Evolutionary conservation across 30 jellyfish, hydroid and myxozoan genomes (phyloP).

Genomic region (Aurelia sp.): DNA sequence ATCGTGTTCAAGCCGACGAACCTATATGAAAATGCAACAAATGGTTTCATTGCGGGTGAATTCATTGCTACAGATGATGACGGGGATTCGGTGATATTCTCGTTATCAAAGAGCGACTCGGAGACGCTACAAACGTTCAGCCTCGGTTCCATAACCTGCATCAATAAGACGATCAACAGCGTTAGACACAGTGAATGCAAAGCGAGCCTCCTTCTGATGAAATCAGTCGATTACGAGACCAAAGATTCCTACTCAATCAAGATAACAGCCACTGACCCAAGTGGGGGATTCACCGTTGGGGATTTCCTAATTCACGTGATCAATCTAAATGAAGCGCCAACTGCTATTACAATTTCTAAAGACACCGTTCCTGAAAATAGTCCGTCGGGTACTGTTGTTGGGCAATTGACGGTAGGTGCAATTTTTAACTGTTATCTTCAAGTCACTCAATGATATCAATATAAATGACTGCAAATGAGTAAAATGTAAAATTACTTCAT

Average conservation of each 20-base stretch:
- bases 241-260: slow-evolving; percentile 37
- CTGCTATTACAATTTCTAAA: slow-evolving; percentile 43
- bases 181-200: slow-evolving; percentile 35
- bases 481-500: too few relatives aligned
- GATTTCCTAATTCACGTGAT: slow-evolving; percentile 37
- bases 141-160: slow-evolving; percentile 33
- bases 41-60: slow-evolving; percentile 65
- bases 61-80: slow-evolving; percentile 75
- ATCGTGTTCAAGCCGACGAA: slow-evolving; percentile 21
- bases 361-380: slow-evolving; percentile 50
- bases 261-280: slow-evolving; percentile 51
- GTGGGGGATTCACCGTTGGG: slow-evolving; percentile 37
- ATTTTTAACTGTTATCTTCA: background rate
- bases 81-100: slow-evolving; percentile 54
- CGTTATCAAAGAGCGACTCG: slow-evolving; percentile 47
- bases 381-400: slow-evolving; percentile 59
- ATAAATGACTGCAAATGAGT: too few relatives aligned
- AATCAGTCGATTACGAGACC: slow-evolving; percentile 45
- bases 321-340: slow-evolving; percentile 63
- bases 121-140: slow-evolving; percentile 31
- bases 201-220: slow-evolving; percentile 23
- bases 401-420: slow-evolving; percentile 49
- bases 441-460: too few relatives aligned
- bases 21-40: slow-evolving; percentile 65
- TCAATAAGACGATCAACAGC: slow-evolving; percentile 20